Evolutionary conservation across 2,888 invertebrate genomes (phyloP).

Genomic region (Leptinotarsa juncta): DNA sequence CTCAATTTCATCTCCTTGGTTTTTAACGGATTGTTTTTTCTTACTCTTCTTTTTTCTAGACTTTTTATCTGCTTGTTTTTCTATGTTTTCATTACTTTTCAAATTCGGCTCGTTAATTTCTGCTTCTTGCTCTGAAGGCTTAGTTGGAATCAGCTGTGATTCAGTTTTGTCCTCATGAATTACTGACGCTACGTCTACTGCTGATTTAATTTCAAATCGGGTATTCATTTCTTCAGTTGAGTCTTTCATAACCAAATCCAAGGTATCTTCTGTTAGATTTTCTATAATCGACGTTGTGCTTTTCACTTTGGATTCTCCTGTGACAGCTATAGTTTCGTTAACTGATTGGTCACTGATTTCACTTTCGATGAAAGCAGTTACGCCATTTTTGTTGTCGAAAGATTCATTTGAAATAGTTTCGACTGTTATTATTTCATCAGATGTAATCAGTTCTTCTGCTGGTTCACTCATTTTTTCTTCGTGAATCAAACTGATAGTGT

Average conservation of each 20-base stretch:
- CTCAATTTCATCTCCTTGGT: not conserved
- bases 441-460: not conserved
- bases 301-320: no score
- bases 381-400: not conserved
- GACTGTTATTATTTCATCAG: not conserved
- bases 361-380: not conserved
- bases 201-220: not conserved
- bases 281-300: no score
- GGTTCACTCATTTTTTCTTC: slow-evolving; percentile 17
- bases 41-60: slow-evolving; percentile 6
- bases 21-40: slow-evolving; percentile 6
- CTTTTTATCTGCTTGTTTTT: slow-evolving; percentile 11
- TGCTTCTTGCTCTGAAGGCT: not conserved
- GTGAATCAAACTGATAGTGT: not conserved
- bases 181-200: not conserved
- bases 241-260: no score
- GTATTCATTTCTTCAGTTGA: no score
- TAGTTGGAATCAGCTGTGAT: not conserved
- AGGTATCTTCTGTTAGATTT: no score
- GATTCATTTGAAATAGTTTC: not conserved
- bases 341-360: not conserved
- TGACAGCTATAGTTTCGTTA: not conserved
- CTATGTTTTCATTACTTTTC: not conserved
- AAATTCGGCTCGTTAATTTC: not conserved
- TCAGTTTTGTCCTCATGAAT: not conserved